Evolutionary conservation across 1,140 invertebrate species (phyloP), one percentile per base, ranked within the genome.

Genomic region (Rhagoletis pomonella): DNA sequence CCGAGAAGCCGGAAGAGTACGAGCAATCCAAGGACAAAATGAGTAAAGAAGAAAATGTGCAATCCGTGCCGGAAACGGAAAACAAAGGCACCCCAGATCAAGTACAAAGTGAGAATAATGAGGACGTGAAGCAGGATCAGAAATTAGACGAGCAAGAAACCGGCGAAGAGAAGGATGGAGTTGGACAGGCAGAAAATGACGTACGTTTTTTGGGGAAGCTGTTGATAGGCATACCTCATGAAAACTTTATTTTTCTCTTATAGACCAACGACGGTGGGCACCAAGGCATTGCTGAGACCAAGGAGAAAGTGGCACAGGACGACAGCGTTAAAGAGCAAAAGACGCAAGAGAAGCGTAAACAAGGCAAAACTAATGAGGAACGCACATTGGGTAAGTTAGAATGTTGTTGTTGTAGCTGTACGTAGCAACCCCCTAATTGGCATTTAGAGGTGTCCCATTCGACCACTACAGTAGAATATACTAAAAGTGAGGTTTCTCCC

Each of bases 1-100:
- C 93, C 69, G 92, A 94, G 62, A 90, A 91, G 59, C 93, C 94
- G 47, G 94, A 95, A 14, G 95, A 97, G 58, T 93, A 95, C 88
- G 96, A 97, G 89, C 96, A 98, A 42, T 95, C 95, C 7, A 94
- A 94, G 87, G 94, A 95, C 88, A 94, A 95, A 88, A 93, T 94
- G 2, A 93, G 93, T 42, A 93, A 94, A 9, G 94, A 94, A 73
- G 94, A 95, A 9, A 94, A 95, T 90, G 93, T 95, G 39, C 94
- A 95, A 88, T 94, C 94, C 5, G 94, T 95, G 88, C 93, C 94
- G 3, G 93, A 95, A 85, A 90, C 90, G 0, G 90, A 92, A 44
- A 87, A 91, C 62, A 92, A 92, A 85, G 91, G 91, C 19, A 91
- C 92, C 0, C 89, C 89, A 2, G 92, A 93, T 88, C 90, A 93